phyloP scores from a whole-genome alignment of 2,888 invertebrate genomes.

The Caenorhabditis panamensis region DNA sequence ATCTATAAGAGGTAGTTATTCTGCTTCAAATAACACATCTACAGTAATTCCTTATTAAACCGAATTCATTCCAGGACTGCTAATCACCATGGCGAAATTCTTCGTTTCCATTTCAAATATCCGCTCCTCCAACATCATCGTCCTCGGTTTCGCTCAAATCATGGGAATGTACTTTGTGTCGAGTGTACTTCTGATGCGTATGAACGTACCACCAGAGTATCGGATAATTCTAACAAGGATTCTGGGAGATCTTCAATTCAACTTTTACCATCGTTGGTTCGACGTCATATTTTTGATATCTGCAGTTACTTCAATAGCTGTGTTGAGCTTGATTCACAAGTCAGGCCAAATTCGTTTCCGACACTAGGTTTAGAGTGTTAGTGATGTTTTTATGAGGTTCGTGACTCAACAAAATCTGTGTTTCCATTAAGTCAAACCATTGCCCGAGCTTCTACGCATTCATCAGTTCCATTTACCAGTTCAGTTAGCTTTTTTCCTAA shows the following conservation, averaged over 20 bases:
- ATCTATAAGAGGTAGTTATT: slow-evolving; percentile 88
- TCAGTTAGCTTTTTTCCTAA: neutral
- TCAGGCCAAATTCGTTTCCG: slow-evolving; percentile 36
- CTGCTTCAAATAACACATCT: neutral
- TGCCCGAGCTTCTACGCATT: too few species aligned
- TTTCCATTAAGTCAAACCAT: too few species aligned
- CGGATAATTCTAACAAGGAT: slow-evolving; percentile 87
- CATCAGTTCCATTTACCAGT: neutral
- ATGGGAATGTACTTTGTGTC: slow-evolving; percentile 99
- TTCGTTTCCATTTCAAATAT: slow-evolving; percentile 99
- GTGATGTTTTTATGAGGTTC: slow-evolving; percentile 5
- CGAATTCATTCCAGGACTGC: slow-evolving; percentile 85
- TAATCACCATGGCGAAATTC: slow-evolving; percentile 98
- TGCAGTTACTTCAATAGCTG: slow-evolving; percentile 94
- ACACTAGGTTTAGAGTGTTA: neutral
- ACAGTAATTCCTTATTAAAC: too few species aligned
- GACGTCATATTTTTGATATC: slow-evolving; percentile 98
- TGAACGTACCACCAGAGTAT: slow-evolving; percentile 99
- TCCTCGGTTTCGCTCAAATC: slow-evolving; percentile 95
- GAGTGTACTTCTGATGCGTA: slow-evolving; percentile 95
- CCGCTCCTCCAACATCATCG: slow-evolving; percentile 98
- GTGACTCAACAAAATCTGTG: neutral
- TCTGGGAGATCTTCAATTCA: slow-evolving; percentile 96
- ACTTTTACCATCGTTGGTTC: slow-evolving; percentile 99
- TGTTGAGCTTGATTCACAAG: slow-evolving; percentile 95